Base-by-base conservation (phyloP, 2,113 vertebrate species). In the Serinus canaria region DNA sequence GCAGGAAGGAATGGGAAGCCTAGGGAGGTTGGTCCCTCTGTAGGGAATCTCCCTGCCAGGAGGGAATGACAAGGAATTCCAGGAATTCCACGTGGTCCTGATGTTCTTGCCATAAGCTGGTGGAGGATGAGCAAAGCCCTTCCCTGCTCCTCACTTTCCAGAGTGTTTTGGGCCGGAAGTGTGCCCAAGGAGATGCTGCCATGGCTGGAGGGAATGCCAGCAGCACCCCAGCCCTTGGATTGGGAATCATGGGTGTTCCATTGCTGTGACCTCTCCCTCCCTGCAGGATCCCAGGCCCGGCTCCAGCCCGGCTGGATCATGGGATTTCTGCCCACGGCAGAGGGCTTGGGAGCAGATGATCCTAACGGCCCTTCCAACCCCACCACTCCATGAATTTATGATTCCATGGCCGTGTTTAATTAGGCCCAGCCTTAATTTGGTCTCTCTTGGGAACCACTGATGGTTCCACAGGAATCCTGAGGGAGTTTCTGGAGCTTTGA, bases 381-480 rank as follows among this genome's bases (percentile, higher is more conserved):
- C 4, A 25, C 13, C 33, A 7, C 11, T 31, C 81, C 22, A 9
- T 1, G 22, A 3, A 10, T 73, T 22, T 2, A 2, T 3, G 17
- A 18, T 15, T 9, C 81, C 2, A 1, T 7, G 58, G 3, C 8
- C 4, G 16, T 7, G 17, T 22, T 46, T 53, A 44, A 37, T 83
- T 14, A 53, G 13, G 25, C 4, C 37, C 37, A 13, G 0, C 20
- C 13, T 53, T 21, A 37, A 53, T 46, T 12, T 14, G 25, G 46
- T 24, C 31, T 24, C 67, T 30, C 30, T 18, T 10, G 28, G 43
- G n/a, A 31, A 0, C 10, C 43, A 2, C 63, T 3, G 37, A 7
- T 0, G 20, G 9, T 11, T 15, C 66, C 46, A 12, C 19, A 4
- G 0, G 1, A 19, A 44, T 5, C 33, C 4, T 3, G 25, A 25